Evolutionary conservation across 2,113 vertebrate species (phyloP).

Genomic region (Maccullochella peelii): DNA sequence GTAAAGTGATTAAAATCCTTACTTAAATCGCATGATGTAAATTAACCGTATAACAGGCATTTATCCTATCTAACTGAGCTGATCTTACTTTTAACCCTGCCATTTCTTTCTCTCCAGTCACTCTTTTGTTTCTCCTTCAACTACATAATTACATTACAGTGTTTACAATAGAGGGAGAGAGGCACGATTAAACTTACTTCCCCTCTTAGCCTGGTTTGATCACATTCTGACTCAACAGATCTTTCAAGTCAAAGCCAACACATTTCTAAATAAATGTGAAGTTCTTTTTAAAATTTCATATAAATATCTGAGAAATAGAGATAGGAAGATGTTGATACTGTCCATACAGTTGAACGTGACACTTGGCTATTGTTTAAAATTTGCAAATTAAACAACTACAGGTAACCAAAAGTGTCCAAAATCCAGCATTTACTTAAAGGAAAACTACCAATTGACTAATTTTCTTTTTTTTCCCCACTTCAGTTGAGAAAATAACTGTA

Average conservation of each 20-base stretch:
- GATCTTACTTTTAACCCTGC: conserved; percentile 16
- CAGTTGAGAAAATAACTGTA: not conserved
- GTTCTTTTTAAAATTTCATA: not conserved
- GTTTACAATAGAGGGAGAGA: conserved; percentile 56
- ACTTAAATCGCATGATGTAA: not conserved
- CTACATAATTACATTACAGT: conserved; percentile 67
- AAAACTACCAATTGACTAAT: not conserved
- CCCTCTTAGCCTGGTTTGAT: conserved; percentile 31
- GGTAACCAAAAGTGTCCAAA: not conserved
- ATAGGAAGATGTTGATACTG: not conserved
- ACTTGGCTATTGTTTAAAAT: conserved; percentile 17
- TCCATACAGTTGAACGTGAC: conserved; percentile 32
- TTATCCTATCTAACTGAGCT: not conserved
- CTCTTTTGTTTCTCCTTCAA: conserved; percentile 52
- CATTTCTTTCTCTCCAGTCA: conserved; percentile 11
- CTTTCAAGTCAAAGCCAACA: conserved; percentile 7
- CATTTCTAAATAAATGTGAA: not conserved
- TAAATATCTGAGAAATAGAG: not conserved
- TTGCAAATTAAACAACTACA: not conserved
- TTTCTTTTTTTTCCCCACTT: not conserved
- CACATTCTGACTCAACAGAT: conserved; percentile 18
- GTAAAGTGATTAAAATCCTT: not conserved
- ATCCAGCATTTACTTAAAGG: not conserved
- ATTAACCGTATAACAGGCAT: not conserved
- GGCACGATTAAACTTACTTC: conserved; percentile 41